A percentile compares a stretch with the other conserved stretches of the same genome.
phyloP scores from a whole-genome alignment of 2,888 invertebrate species.

The Erebia ligea region DNA sequence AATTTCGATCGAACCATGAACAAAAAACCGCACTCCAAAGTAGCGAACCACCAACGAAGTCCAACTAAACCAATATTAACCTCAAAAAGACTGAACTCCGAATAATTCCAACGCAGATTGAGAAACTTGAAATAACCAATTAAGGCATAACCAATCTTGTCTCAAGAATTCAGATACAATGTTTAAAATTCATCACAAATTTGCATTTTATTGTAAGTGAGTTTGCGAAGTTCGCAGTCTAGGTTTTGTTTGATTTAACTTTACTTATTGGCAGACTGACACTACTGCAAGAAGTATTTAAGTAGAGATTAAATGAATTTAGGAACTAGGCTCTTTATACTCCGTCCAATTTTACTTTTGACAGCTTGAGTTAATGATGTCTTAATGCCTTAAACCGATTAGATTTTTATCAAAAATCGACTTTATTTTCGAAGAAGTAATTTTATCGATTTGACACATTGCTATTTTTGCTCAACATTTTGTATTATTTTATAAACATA shows the following conservation, averaged over 20 bases:
- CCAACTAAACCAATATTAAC: conserved; percentile 10
- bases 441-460: no score
- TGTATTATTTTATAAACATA: no score
- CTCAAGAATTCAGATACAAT: conserved; percentile 22
- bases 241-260: conserved; percentile 9
- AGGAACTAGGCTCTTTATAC: no score
- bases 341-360: no score
- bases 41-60: not conserved
- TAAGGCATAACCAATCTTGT: conserved; percentile 46
- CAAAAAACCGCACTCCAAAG: not conserved
- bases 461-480: no score
- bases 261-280: not conserved
- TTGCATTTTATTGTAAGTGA: conserved; percentile 30
- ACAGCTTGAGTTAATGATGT: no score
- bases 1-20: no score
- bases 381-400: no score
- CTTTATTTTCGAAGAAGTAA: no score
- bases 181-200: conserved; percentile 36
- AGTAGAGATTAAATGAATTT: no score
- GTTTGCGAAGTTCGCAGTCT: conserved; percentile 15
- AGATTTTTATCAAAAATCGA: no score
- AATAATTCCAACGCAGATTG: conserved; percentile 65
- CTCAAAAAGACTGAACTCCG: conserved; percentile 11
- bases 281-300: not conserved
- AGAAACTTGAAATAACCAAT: conserved; percentile 71